These are phyloP conservation scores for Volucella inflata DNA, from an alignment of 2,888 invertebrate genomes.

Conservation along the genomic window DNA sequence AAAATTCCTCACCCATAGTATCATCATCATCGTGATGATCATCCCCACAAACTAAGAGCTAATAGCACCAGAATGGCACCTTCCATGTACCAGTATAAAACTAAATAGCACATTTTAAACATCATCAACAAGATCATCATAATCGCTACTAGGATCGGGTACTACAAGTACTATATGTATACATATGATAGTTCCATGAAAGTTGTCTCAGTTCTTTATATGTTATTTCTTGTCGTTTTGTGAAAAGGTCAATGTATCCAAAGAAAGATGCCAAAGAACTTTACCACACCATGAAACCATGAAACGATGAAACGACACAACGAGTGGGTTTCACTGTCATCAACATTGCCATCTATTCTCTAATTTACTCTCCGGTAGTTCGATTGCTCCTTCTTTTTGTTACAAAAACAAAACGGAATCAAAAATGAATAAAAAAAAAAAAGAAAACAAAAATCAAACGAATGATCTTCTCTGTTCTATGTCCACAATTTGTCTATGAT, in stretches of 20 bases:
- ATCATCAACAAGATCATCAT: conserved; percentile 44
- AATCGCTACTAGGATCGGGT: conserved; percentile 27
- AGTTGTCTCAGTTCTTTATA: conserved; percentile 46
- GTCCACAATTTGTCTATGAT: conserved; percentile 59
- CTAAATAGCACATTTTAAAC: conserved; percentile 26
- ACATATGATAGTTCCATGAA: conserved; percentile 48
- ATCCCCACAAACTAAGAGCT: conserved; percentile 6
- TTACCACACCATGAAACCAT: conserved; percentile 42
- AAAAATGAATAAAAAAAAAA: too few relatives aligned
- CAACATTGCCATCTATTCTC: conserved; percentile 55
- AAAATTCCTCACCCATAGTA: conserved; percentile 43
- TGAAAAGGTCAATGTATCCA: conserved; percentile 64
- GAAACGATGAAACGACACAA: conserved; percentile 7
- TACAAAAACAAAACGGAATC: background rate
- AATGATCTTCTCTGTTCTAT: conserved; percentile 31
- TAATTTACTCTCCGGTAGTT: conserved; percentile 28
- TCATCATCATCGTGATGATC: conserved; percentile 25
- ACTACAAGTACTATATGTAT: too few relatives aligned
- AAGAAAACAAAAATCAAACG: conserved; percentile 15
- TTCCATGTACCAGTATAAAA: conserved; percentile 2
- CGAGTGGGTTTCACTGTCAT: conserved; percentile 59
- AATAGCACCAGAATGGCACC: conserved; percentile 29
- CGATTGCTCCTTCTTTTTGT: conserved; percentile 36
- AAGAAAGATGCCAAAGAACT: conserved; percentile 46
- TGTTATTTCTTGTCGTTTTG: conserved; percentile 28